Evolutionary conservation across 2,797 vertebrate species (phyloP).

Genomic region (Lerista edwardsae): DNA sequence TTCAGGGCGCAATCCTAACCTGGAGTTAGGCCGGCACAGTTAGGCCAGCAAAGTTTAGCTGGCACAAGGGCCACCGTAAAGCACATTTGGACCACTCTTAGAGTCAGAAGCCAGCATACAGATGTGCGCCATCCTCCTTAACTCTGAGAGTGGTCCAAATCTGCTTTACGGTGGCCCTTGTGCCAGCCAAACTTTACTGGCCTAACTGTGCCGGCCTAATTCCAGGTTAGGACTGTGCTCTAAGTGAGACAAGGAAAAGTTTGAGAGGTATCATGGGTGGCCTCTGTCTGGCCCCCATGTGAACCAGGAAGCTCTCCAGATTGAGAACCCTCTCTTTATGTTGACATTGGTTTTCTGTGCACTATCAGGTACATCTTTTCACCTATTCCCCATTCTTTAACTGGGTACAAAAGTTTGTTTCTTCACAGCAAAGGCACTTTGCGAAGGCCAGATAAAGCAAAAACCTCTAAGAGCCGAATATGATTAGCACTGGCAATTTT

Average conservation of each 20-base stretch:
- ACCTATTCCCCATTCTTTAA: background rate
- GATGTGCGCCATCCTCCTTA: too few species aligned
- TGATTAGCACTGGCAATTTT: constrained; percentile 7
- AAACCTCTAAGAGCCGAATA: background rate
- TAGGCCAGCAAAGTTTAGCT: too few species aligned
- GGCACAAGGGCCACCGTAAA: too few species aligned
- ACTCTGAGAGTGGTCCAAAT: too few species aligned
- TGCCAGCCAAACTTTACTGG: too few species aligned
- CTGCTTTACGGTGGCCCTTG: too few species aligned
- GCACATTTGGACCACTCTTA: too few species aligned
- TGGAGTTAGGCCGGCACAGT: too few species aligned
- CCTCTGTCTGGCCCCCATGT: background rate
- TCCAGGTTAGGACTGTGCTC: too few species aligned
- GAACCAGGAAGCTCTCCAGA: background rate
- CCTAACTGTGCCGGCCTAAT: too few species aligned
- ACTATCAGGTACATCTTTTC: background rate
- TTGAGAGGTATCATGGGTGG: background rate
- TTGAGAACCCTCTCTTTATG: background rate
- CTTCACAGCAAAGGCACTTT: background rate
- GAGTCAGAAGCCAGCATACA: too few species aligned
- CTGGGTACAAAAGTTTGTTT: background rate
- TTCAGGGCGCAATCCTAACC: too few species aligned
- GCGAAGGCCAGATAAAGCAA: constrained; percentile 3
- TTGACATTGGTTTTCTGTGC: background rate
- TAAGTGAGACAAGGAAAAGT: background rate